A percentile compares a stretch with the other conserved stretches of the same genome.
Conservation (phyloP, 2,888 invertebrate genomes). For the Mimumesa dahlbomi region DNA sequence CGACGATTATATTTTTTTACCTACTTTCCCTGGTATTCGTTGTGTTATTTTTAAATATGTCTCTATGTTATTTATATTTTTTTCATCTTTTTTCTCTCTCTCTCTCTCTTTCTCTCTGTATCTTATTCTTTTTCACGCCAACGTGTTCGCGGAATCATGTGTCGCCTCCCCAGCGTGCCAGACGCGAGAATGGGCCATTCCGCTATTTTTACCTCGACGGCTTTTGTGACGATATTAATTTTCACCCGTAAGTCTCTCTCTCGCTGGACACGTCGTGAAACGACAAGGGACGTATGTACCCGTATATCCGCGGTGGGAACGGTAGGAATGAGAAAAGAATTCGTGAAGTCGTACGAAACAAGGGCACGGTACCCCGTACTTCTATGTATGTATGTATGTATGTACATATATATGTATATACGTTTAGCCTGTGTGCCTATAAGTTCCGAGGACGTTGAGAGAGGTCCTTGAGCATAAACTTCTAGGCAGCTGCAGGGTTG, state of each 20-base stretch:
- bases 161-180: background rate
- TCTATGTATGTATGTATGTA: constrained; percentile 3
- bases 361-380: constrained; percentile 25
- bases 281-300: background rate
- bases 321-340: constrained; percentile 2
- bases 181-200: background rate
- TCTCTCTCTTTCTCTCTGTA: too few species aligned
- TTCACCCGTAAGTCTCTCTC: background rate
- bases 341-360: constrained; percentile 37
- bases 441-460: constrained; percentile 47
- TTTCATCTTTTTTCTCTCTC: too few species aligned
- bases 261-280: background rate
- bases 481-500: constrained; percentile 45
- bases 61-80: too few species aligned
- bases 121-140: too few species aligned
- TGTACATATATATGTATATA: too few species aligned
- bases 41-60: too few species aligned
- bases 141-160: too few species aligned
- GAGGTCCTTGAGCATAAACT: constrained; percentile 50
- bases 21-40: too few species aligned
- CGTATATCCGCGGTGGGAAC: background rate
- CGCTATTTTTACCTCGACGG: background rate
- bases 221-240: background rate
- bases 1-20: too few species aligned
- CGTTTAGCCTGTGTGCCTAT: constrained; percentile 9